Evolutionary conservation across 1,140 invertebrate genomes (phyloP).

Genomic region (Anoplolepis gracilipes): DNA sequence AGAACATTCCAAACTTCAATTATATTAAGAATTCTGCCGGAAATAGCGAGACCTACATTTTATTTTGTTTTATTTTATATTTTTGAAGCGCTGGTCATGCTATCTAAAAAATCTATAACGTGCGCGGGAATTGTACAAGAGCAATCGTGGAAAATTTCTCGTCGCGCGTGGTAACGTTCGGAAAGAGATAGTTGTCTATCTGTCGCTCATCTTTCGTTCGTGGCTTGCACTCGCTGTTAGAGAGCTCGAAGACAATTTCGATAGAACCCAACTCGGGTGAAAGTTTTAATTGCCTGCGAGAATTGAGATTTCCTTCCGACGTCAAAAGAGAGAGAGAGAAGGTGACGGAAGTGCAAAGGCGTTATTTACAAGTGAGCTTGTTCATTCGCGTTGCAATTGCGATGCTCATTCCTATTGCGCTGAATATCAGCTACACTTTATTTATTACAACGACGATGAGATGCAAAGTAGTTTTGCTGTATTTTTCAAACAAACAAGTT

Average conservation of each 20-base stretch:
- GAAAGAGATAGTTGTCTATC: conserved; percentile 18
- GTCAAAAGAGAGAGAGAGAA: not conserved
- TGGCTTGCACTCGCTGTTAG: not conserved
- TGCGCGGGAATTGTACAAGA: not conserved
- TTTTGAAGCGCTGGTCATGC: conserved; percentile 3
- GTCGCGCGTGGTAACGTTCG: conserved; percentile 25
- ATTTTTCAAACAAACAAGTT: not conserved
- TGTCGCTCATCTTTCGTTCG: not conserved
- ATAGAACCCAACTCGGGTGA: not conserved
- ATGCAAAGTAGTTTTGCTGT: not conserved
- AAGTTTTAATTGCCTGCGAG: conserved; percentile 58
- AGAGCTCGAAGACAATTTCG: conserved; percentile 13
- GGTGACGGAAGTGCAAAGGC: not conserved
- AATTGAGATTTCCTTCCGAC: conserved; percentile 30
- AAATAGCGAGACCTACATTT: not conserved
- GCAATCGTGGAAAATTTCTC: conserved; percentile 53
- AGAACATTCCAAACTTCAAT: no score
- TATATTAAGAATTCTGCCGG: not conserved
- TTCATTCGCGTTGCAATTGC: conserved; percentile 21
- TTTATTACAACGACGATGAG: not conserved
- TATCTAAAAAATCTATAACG: conserved; percentile 46
- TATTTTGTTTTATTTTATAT: no score
- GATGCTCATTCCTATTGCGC: not conserved
- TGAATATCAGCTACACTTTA: not conserved
- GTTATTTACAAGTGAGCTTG: conserved; percentile 14